phyloP scores from a whole-genome alignment of 2,113 vertebrate species.

The Suncus etruscus region DNA sequence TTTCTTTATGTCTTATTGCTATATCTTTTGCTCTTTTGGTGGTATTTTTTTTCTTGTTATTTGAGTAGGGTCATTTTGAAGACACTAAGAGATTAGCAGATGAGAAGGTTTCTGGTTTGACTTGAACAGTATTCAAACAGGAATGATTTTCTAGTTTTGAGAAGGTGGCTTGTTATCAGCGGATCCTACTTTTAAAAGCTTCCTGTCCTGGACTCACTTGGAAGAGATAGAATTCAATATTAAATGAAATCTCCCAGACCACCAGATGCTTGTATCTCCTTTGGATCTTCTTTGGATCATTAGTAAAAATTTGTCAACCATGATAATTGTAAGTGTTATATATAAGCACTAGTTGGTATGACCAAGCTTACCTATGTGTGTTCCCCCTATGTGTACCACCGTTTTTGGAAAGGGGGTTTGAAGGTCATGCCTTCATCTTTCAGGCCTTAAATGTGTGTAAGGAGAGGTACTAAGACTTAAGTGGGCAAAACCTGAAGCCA shows the following conservation, averaged over 20 bases:
- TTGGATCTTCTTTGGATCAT: not conserved
- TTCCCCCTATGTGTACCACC: not conserved
- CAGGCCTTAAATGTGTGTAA: not conserved
- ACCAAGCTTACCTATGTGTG: not conserved
- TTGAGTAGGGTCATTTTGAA: not conserved
- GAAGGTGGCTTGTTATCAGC: not conserved
- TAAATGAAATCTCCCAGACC: slow-evolving; percentile 23
- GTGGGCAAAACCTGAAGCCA: not conserved
- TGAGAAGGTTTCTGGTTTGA: slow-evolving; percentile 18
- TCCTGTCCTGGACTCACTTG: not conserved
- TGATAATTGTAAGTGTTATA: not conserved
- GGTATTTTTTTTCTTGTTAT: no score
- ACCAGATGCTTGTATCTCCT: slow-evolving; percentile 14
- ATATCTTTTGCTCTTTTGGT: no score
- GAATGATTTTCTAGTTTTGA: slow-evolving; percentile 10
- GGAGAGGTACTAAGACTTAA: not conserved
- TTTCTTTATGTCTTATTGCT: no score
- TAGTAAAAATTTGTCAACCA: not conserved
- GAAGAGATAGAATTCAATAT: slow-evolving; percentile 12
- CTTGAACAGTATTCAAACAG: not conserved
- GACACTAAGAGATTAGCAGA: not conserved
- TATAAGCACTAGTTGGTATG: not conserved
- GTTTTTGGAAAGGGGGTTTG: not conserved
- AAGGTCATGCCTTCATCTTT: slow-evolving; percentile 10
- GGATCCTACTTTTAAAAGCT: slow-evolving; percentile 11